Base-by-base conservation (phyloP, 2,888 invertebrate species). In the Disparrhopalites patrizii region DNA sequence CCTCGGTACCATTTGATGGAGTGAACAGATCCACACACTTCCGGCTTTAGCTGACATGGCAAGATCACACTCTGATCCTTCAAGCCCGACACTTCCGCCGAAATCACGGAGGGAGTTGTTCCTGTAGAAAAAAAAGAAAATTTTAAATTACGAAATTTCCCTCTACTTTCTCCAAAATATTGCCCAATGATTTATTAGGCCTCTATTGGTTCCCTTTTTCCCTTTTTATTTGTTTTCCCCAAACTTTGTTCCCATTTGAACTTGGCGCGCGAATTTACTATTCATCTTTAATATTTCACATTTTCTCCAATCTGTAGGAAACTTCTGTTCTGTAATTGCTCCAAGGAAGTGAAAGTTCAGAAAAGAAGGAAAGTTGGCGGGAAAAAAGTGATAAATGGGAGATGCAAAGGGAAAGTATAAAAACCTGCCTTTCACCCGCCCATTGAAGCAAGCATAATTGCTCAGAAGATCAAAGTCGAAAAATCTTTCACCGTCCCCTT, bases 1-100 rank as follows among this genome's bases (percentile, higher is more conserved):
- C 86, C 87, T 73, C 87, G 85, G 81, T 90, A 90, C 90, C 90
- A 91, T 79, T 90, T 90, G 79, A 91, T 87, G 80, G 87, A 89
- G 81, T 91, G 90, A 77, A 90, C 85, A 71, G 85, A 86, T 0
- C 89, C 89, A 77, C 91, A 91, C 30, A 86, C 84, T n/a, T 84
- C 77, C 57, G 77, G 78, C 76, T 88, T 87, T 71, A 90, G 85
- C 20, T 85, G 82, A 77, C 90, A 90, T 2, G 86, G 86, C 43
- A 91, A 82, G n/a, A 83, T 82, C 8, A 87, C 87, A 8, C 85
- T 85, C 25, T 84, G 83, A 2, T 88, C 89, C 1, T 87, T 86
- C 73, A 88, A 83, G 0, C 88, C 87, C 56, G 85, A 84, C 36
- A 86, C 82, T 76, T 86, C 85, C 68, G 84, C 84, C 80, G 73